Base-by-base conservation (phyloP, 2,113 vertebrate species). In the Triplophysa siluroides region DNA sequence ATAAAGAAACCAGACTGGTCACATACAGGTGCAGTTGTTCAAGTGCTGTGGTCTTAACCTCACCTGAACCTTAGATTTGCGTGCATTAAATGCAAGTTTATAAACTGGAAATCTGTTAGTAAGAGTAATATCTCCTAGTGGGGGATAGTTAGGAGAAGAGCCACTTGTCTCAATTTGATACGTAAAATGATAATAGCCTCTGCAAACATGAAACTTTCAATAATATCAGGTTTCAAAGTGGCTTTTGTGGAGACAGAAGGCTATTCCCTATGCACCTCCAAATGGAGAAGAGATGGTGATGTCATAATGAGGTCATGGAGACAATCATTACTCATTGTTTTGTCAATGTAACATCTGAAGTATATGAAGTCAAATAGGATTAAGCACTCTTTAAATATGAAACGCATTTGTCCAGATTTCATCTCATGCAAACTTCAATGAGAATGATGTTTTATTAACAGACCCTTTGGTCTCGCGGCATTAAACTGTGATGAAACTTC, bases 131-230 rank as follows among this genome's bases (percentile, higher is more conserved):
- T 58, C 56, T 78, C 76, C 67, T 86, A 43, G 76, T 73, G n/a
- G 29, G 18, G 23, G 66, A 76, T 84, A 72, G 84, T 79, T 38
- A 3, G 33, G 33, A 38, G 76, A 43, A 50, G 26, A 47, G 52
- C 33, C 18, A 19, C 56, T 56, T 52, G 33, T 75, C 65, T 74
- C 79, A 56, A 84, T 78, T 62, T 84, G 47, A 79, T 78, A 72
- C 12, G 23, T 18, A 12, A 52, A 23, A 67, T 72, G 66, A 76
- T 61, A 78, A 79, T 58, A 72, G 79, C 43, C 26, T 62, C 76
- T 29, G 58, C 73, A 26, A 8, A 16, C 80, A 83, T 86, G 63
- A 84, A 73, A 86, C 13, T 83, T 84, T 83, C 68, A 83, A 79
- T 75, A 81, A 80, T 79, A 82, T 85, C 69, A 75, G 79, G 78